Evolutionary conservation across 2,888 invertebrate species (phyloP).

Genomic region (Pteria penguin): DNA sequence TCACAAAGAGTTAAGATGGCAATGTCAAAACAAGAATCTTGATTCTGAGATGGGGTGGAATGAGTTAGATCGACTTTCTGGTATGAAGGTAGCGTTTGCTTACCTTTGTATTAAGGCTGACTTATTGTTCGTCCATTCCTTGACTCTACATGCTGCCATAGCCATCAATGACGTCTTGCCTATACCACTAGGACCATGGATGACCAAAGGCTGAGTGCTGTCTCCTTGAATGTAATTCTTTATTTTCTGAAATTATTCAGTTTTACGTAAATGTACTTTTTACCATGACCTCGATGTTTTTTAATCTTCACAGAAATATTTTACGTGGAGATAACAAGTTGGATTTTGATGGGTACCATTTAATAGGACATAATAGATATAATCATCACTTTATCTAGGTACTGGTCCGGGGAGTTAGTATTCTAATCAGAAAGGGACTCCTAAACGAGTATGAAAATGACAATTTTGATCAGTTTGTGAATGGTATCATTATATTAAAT

Average conservation of each 20-base stretch:
- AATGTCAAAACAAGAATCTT: not conserved
- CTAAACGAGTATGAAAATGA: no score
- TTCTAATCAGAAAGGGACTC: no score
- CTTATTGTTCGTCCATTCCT: constrained; percentile 54
- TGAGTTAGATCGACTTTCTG: not conserved
- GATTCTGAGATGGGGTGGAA: no score
- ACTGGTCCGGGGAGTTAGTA: no score
- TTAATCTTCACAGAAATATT: no score
- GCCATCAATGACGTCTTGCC: constrained; percentile 91
- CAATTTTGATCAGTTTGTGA: no score
- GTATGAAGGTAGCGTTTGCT: not conserved
- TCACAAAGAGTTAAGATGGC: not conserved
- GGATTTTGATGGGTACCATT: no score
- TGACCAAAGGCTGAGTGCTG: constrained; percentile 84
- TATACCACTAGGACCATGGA: constrained; percentile 90
- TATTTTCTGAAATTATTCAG: constrained; percentile 54
- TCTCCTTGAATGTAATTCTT: constrained; percentile 56
- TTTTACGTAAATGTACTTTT: not conserved
- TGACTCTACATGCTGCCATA: constrained; percentile 82
- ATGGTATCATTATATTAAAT: no score
- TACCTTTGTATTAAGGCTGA: constrained; percentile 67
- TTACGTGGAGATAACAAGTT: no score
- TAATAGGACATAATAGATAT: no score
- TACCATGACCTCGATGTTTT: not conserved
- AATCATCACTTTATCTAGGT: no score